These are phyloP conservation scores for Metallyticus violacea DNA, from an alignment of 2,888 invertebrate species.

Conservation along the genomic window DNA sequence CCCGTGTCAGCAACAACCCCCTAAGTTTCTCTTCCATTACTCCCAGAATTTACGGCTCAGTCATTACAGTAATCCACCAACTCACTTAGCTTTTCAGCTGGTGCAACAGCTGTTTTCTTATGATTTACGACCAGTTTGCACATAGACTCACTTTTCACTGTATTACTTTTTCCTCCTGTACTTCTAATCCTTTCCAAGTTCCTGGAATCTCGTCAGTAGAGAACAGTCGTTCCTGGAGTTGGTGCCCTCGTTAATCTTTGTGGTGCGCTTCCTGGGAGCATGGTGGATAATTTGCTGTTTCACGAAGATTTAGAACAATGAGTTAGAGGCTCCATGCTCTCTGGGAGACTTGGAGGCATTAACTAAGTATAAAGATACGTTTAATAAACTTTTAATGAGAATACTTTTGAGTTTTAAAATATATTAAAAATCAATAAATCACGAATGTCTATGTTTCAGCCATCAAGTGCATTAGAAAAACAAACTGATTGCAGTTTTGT, in stretches of 20 bases:
- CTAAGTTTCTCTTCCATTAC: neutral
- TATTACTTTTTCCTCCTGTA: neutral
- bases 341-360: too few relatives aligned
- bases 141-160: neutral
- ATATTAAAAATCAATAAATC: too few relatives aligned
- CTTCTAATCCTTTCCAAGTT: too few relatives aligned
- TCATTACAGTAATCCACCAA: neutral
- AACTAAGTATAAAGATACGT: too few relatives aligned
- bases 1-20: neutral
- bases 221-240: neutral
- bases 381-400: too few relatives aligned
- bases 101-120: neutral
- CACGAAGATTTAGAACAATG: neutral
- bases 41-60: neutral
- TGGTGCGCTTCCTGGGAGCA: neutral
- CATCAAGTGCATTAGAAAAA: too few relatives aligned
- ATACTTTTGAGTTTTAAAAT: too few relatives aligned
- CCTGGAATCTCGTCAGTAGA: neutral
- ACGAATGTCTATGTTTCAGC: too few relatives aligned
- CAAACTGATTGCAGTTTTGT: too few relatives aligned
- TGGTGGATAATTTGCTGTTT: neutral
- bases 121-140: neutral
- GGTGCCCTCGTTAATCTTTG: too few relatives aligned
- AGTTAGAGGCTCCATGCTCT: neutral
- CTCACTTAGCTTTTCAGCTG: neutral